phyloP scores from a whole-genome alignment of 2,113 vertebrate species.

The Lampris incognitus region DNA sequence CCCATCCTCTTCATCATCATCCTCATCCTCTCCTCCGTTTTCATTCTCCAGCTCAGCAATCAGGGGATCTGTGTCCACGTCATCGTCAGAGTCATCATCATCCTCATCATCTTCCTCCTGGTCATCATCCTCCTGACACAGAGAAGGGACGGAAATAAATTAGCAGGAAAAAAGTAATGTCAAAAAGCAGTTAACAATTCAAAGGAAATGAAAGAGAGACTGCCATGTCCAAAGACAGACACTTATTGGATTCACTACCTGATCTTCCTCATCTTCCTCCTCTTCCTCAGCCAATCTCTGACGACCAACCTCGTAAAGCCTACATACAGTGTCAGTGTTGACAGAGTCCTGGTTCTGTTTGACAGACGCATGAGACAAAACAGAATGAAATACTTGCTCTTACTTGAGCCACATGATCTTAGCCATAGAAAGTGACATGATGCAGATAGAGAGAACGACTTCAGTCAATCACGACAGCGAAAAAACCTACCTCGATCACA shows the following conservation, averaged over 20 bases:
- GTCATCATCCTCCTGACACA: constrained; percentile 81
- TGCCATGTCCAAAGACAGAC: neutral
- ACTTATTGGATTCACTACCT: constrained; percentile 83
- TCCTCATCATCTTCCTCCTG: constrained; percentile 95
- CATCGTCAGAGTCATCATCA: constrained; percentile 93
- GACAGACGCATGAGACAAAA: constrained; percentile 11
- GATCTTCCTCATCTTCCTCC: constrained; percentile 97
- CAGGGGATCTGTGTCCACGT: constrained; percentile 93
- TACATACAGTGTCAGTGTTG: constrained; percentile 98
- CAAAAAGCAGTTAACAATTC: constrained; percentile 7
- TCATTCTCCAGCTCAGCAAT: constrained; percentile 94
- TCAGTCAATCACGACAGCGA: neutral
- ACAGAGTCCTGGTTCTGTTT: constrained; percentile 95
- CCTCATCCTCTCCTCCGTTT: constrained; percentile 85
- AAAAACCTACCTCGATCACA: constrained; percentile 92
- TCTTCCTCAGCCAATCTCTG: constrained; percentile 98
- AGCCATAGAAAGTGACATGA: neutral
- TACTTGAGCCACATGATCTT: neutral
- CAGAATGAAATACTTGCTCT: neutral
- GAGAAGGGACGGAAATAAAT: constrained; percentile 3
- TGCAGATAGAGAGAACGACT: no score
- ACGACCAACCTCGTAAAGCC: constrained; percentile 96
- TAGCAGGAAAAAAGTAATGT: neutral
- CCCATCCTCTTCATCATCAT: constrained; percentile 92
- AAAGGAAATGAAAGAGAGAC: neutral